Base-by-base conservation (phyloP, 1,140 invertebrate genomes). In the Trichonephila clavata region DNA sequence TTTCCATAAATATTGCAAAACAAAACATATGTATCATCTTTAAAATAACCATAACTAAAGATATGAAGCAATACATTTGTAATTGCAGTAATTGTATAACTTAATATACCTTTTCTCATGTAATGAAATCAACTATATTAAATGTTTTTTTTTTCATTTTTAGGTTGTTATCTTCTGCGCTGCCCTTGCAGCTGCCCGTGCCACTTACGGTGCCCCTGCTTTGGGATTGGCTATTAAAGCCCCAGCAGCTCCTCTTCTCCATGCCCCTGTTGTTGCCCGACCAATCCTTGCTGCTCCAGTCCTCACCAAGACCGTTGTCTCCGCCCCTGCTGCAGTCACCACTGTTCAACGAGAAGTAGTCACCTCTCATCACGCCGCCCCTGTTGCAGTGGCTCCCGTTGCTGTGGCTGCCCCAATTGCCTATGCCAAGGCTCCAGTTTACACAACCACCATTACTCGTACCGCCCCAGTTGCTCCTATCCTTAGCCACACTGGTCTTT, bases 381-480 rank as follows among this genome's bases (percentile, higher is more conserved):
- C 83, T 59, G 1, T 84, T 50, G 59, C 27, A 13, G 39, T 32
- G 18, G n/a, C n/a, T n/a, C n/a, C n/a, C n/a, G 1, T 84, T 50
- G 59, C 27, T 4, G 39, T 32, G 18, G 57, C 43, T 50, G 59
- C 90, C 2, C 57, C 57, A 6, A 18, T 83, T 32, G 63, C 71
- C 39, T 71, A 91, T 61, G 77, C 77, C n/a, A 61, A 81, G 39
- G 59, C 89, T 3, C 71, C 89, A 43, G 77, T 27, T 20, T 57
- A 59, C 24, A n/a, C 71, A 20, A 90, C 89, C 50, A 90, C 89
- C 50, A 39, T 81, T 57, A 81, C 71, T 43, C 61, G 57, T 16
- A 39, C 89, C 18, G 90, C 80, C 81, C 90, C 90, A 92, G 81
- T 92, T 59, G 90, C 90, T 84, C 80, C 90, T 43, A 61, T 92